Conservation (phyloP, 2,888 invertebrate species). For the Tanypteryx hageni region DNA sequence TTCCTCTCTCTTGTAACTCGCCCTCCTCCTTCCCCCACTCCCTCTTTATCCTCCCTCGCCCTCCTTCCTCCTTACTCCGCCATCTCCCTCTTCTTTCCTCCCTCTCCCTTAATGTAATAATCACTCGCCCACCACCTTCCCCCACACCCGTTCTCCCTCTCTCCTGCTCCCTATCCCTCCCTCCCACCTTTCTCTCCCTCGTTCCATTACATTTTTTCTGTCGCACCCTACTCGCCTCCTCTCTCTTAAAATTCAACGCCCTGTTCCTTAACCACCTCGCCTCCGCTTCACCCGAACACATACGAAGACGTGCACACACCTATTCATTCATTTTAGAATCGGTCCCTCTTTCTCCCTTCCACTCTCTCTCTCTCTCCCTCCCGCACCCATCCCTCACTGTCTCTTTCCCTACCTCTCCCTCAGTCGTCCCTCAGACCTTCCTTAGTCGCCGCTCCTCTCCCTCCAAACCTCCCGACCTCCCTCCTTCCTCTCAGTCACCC, state of each 20-base stretch:
- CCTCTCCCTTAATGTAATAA: no score
- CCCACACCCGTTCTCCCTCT: neutral
- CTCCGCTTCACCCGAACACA: neutral
- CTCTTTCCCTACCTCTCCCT: no score
- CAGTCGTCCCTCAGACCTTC: no score
- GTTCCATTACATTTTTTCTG: neutral
- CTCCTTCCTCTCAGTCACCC: neutral
- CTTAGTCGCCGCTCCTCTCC: no score
- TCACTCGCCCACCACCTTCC: no score
- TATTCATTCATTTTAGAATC: neutral
- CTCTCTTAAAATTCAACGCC: conserved; percentile 2
- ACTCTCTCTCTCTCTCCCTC: neutral
- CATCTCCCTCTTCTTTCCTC: no score
- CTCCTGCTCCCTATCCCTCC: neutral
- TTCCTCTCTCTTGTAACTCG: neutral
- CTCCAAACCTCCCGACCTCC: no score
- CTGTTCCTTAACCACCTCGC: neutral
- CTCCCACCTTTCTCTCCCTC: neutral
- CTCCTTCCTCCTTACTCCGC: neutral
- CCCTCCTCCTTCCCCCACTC: neutral
- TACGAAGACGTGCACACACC: neutral
- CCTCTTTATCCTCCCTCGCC: no score
- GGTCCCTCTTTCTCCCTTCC: neutral
- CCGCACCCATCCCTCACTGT: no score
- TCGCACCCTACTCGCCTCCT: neutral